These are phyloP conservation scores for Ptychoptera contaminata DNA, from an alignment of 2,888 invertebrate species.

Conservation along the genomic window DNA sequence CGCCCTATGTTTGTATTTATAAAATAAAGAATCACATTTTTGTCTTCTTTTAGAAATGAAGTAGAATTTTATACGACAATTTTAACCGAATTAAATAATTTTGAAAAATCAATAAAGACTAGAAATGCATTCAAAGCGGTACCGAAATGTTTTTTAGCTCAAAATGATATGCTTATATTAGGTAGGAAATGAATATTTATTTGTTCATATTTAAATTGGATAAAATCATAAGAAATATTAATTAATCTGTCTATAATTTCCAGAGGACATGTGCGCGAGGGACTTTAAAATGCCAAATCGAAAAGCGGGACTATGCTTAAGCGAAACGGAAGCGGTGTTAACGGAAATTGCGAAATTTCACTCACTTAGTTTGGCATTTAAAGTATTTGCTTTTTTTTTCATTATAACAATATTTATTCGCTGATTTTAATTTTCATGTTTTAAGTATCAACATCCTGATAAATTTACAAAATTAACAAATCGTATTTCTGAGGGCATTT, in stretches of 20 bases:
- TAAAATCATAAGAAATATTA: no score
- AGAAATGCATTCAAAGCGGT: slow-evolving; percentile 36
- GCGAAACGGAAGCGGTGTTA: slow-evolving; percentile 42
- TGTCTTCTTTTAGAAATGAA: slow-evolving; percentile 36
- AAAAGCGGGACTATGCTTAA: slow-evolving; percentile 39
- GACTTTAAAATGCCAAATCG: slow-evolving; percentile 50
- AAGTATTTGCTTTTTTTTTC: no score
- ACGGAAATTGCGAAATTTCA: slow-evolving; percentile 47
- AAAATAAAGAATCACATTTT: not conserved
- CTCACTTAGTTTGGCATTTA: slow-evolving; percentile 46
- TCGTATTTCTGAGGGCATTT: slow-evolving; percentile 38
- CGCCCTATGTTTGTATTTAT: slow-evolving; percentile 3
- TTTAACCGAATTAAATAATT: slow-evolving; percentile 45
- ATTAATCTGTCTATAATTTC: no score
- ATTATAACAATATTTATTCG: no score
- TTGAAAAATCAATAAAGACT: slow-evolving; percentile 33
- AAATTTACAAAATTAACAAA: slow-evolving; percentile 34
- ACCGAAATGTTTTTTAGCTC: slow-evolving; percentile 44
- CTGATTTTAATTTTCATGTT: no score
- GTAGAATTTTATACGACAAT: slow-evolving; percentile 55
- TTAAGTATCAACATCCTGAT: slow-evolving; percentile 36
- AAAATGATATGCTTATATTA: slow-evolving; percentile 38
- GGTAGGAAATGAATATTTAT: slow-evolving; percentile 17
- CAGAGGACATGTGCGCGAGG: slow-evolving; percentile 43
- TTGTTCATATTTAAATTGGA: not conserved